Base-by-base conservation (phyloP, 2,888 invertebrate species). In the Clistopyga incitator region DNA sequence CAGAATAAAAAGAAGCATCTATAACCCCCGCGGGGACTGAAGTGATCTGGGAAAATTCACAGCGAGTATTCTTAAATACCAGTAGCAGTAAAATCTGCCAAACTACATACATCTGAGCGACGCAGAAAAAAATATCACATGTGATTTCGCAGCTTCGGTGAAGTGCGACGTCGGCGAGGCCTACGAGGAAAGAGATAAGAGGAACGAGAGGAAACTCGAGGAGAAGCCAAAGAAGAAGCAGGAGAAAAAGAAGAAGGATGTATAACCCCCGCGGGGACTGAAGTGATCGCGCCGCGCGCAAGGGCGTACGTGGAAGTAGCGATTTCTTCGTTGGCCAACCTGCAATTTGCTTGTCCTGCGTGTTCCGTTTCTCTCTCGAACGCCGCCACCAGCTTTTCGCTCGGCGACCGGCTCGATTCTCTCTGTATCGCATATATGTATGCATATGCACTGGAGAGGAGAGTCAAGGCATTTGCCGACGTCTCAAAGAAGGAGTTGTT, bases 251-350 rank as follows among this genome's bases (percentile, higher is more conserved):
- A 23, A 64, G 38, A 54, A 64, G 50, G 77, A 78, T 18, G 67
- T 47, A 38, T 56, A 75, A 75, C 50, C 75, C 75, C 64, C 64
- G 75, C 75, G 64, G 75, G 61, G 75, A 75, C 34, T 75, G 52
- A 34, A 75, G 61, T 18, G 64, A 64, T 75, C 34, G 61, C 50
- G 61, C 59, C 52, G 61, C 64, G 68, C 67, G 68, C 80, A 84
- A 81, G 77, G 83, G 83, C 83, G 83, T 84, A 84, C 80, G 68
- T 84, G 83, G 77, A 84, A 84, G 83, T 81, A 81, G 83, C 83
- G 67, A 80, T 81, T 84, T 84, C 77, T 84, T 84, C 77, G 77
- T 64, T 80, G 34, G 80, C 80, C 64, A 84, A 84, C 83, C 80
- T 84, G 80, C 83, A 84, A 84, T 84, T 84, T 84, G 83, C 83